Conservation (phyloP, 2,113 vertebrate species). For the Myxocyprinus asiaticus region DNA sequence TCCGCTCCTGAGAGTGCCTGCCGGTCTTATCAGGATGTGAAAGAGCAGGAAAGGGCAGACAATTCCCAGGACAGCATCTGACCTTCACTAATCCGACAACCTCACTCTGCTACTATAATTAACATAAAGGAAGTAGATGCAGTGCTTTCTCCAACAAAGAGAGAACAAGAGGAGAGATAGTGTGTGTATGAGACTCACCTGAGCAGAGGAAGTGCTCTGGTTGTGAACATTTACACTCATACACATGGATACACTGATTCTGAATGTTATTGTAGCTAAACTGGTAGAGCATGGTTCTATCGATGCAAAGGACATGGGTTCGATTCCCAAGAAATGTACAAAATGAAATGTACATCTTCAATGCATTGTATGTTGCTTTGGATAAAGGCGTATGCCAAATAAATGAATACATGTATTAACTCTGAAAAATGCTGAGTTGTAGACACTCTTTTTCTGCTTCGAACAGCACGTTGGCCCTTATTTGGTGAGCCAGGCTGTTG, state of each 20-base stretch:
- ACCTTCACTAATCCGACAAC: conserved; percentile 80
- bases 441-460: conserved; percentile 17
- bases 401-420: too few species aligned
- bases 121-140: conserved; percentile 74
- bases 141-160: conserved; percentile 58
- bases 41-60: conserved; percentile 78
- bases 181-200: conserved; percentile 47
- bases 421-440: conserved; percentile 22
- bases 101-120: conserved; percentile 76
- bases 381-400: too few species aligned
- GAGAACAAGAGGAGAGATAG: conserved; percentile 6
- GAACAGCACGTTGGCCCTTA: conserved; percentile 4
- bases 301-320: too few species aligned
- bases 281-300: too few species aligned
- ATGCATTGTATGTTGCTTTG: too few species aligned
- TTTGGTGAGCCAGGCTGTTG: conserved; percentile 23
- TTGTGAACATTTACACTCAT: conserved; percentile 4
- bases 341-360: too few species aligned
- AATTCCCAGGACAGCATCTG: conserved; percentile 79
- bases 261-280: background rate
- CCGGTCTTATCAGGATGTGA: conserved; percentile 79
- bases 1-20: conserved; percentile 63
- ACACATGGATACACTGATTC: conserved; percentile 1
- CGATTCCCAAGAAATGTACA: too few species aligned
- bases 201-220: background rate